Evolutionary conservation across 2,888 invertebrate species (phyloP).

Genomic region (Diaprepes abbreviatus): DNA sequence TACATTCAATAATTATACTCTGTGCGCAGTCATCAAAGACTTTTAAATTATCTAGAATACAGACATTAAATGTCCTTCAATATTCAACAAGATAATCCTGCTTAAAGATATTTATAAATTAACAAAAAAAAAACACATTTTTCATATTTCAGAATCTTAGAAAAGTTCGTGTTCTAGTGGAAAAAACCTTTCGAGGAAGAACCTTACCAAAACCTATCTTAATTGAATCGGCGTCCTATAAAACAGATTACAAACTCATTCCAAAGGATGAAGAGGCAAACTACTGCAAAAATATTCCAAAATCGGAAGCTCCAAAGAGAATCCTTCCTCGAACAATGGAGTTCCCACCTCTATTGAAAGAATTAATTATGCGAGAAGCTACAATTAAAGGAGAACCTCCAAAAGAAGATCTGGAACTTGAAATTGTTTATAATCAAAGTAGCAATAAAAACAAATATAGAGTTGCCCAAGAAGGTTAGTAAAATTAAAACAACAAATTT

Average conservation of each 20-base stretch:
- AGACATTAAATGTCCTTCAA: too few relatives aligned
- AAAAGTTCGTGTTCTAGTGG: constrained; percentile 79
- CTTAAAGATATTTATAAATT: neutral
- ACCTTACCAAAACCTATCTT: constrained; percentile 73
- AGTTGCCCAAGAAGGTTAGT: constrained; percentile 70
- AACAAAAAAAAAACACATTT: neutral
- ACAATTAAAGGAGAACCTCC: constrained; percentile 63
- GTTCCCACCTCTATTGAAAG: constrained; percentile 82
- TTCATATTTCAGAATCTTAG: constrained; percentile 71
- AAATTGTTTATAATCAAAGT: constrained; percentile 63
- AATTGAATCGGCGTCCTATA: constrained; percentile 79
- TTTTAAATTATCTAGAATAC: too few relatives aligned
- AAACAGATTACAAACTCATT: constrained; percentile 85
- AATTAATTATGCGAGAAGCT: constrained; percentile 72
- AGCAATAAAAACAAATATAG: constrained; percentile 71
- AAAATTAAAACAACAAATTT: neutral
- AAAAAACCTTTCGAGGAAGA: constrained; percentile 83
- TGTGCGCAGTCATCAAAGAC: too few relatives aligned
- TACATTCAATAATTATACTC: neutral
- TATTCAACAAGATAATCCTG: too few relatives aligned
- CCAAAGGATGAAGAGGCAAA: constrained; percentile 83
- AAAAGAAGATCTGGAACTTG: constrained; percentile 69
- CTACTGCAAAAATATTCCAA: constrained; percentile 67
- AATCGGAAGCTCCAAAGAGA: constrained; percentile 56
- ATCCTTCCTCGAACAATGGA: constrained; percentile 76